These are phyloP conservation scores for Calycopis cecrops DNA, from an alignment of 1,140 invertebrate species.

Conservation along the genomic window DNA sequence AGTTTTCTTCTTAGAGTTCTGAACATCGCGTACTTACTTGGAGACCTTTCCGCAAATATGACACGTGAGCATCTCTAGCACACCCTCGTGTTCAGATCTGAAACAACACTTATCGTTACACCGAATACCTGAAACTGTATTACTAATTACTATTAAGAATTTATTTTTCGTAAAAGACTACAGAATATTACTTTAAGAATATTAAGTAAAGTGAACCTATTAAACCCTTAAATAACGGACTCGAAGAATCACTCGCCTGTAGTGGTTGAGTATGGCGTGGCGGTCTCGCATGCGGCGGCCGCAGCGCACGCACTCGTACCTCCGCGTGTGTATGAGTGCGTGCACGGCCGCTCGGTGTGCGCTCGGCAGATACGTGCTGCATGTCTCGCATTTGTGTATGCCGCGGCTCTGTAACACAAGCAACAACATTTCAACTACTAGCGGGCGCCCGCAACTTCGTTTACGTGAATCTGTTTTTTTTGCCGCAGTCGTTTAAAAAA, in stretches of 20 bases:
- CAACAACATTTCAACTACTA: no score
- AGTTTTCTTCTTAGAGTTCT: not conserved
- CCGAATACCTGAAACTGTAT: no score
- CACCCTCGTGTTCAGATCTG: constrained; percentile 54
- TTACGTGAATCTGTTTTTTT: no score
- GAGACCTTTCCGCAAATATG: constrained; percentile 53
- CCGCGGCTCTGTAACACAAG: constrained; percentile 40
- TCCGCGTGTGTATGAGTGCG: constrained; percentile 44
- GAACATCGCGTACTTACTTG: constrained; percentile 35
- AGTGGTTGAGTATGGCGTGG: constrained; percentile 51
- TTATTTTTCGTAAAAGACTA: no score
- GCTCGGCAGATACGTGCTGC: constrained; percentile 50
- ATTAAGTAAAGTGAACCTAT: no score
- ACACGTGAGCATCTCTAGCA: constrained; percentile 40
- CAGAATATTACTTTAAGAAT: no score
- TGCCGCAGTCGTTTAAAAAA: no score
- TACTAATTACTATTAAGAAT: no score
- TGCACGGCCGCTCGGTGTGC: constrained; percentile 50
- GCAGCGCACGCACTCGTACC: constrained; percentile 51
- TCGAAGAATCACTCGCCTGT: constrained; percentile 30
- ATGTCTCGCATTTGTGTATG: constrained; percentile 46
- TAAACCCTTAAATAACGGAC: no score
- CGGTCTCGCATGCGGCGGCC: constrained; percentile 46
- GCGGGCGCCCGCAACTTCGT: no score
- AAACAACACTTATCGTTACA: constrained; percentile 8